Base-by-base conservation (phyloP, 1,140 invertebrate species). In the Megalonaias nervosa region DNA sequence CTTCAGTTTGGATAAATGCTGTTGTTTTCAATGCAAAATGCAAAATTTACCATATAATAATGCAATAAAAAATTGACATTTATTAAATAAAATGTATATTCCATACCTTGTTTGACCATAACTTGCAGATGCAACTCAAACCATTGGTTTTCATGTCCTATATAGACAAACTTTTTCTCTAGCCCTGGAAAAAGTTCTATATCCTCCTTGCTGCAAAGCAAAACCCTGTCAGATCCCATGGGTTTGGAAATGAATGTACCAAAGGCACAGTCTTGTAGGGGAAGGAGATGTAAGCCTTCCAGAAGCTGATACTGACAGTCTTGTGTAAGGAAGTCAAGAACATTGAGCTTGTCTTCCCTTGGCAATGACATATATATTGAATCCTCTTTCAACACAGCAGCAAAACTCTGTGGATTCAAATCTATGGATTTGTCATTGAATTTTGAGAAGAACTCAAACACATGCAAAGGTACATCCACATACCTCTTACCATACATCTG, bases 131-230 rank as follows among this genome's bases (percentile, higher is more conserved):
- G 60, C 5, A 0, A 9, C 21, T 61, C 19, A 19, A 61, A 13
- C 17, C 19, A 61, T 61, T 19, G 19, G 17, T 19, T 19, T 61
- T n/a, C 4, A 9, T 19, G 19, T n/a, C 19, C 17, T 23, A 61
- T 19, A 61, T 81, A 23, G 6, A 61, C 17, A n/a, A 61, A n/a
- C 21, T 23, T 61, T 61, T 61, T 23, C 21, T 61, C 60, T n/a
- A n/a, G 21, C 21, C 60, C 60, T 61, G 60, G 60, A 61, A 61
- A n/a, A 6, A 61, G 60, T 61, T 61, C 60, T n/a, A 61, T 61
- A n/a, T 61, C 60, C 13, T 61, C 60, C 19, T 61, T 23, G 21
- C 6, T 61, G 60, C 60, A 61, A 23, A 61, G 6, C 12, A 61
- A 23, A 61, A 61, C 21, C 60, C 12, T 5, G 17, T 61, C 60